These are phyloP conservation scores for Ahaetulla prasina DNA, from an alignment of 2,113 vertebrate species.

Conservation along the genomic window DNA sequence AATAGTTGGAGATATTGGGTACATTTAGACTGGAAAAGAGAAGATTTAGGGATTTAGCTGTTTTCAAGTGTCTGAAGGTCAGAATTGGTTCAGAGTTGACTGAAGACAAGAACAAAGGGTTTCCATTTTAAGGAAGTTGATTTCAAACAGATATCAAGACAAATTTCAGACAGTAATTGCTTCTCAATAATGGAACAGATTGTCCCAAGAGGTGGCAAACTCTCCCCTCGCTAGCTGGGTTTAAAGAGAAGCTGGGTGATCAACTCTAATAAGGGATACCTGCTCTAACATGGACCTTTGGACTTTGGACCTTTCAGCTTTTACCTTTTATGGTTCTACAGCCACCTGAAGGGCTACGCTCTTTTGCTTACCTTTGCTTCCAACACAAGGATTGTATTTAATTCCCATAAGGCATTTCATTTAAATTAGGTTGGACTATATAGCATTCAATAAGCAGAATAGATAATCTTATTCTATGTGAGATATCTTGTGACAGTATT, in stretches of 20 bases:
- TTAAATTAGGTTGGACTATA: background rate
- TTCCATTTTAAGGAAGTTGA: background rate
- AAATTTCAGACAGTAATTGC: background rate
- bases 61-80: background rate
- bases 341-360: background rate
- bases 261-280: background rate
- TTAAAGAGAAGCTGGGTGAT: background rate
- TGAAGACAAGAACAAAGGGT: background rate
- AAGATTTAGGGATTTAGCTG: too few relatives aligned
- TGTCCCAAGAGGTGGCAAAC: background rate
- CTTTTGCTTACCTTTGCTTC: background rate
- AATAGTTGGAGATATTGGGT: background rate
- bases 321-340: background rate
- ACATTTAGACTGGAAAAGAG: background rate
- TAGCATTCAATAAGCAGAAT: background rate
- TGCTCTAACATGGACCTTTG: background rate
- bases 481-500: slow-evolving; percentile 36
- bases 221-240: background rate
- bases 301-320: background rate
- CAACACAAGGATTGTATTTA: background rate
- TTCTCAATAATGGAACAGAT: background rate
- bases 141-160: background rate
- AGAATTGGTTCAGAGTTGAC: background rate
- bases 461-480: background rate
- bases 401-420: background rate